phyloP scores from a whole-genome alignment of 2,797 vertebrate species.

The Tympanoctomys barrerae region DNA sequence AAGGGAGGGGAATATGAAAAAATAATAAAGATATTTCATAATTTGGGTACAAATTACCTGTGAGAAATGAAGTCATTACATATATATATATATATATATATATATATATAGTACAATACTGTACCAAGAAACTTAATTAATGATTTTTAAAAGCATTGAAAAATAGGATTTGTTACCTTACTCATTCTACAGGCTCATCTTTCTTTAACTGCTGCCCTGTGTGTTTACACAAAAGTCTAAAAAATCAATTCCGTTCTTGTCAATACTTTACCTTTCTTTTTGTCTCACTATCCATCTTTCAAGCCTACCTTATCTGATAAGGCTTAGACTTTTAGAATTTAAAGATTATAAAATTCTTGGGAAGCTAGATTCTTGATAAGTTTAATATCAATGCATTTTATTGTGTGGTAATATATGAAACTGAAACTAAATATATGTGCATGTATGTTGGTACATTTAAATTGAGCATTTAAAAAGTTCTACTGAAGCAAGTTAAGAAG shows the following conservation, averaged over 20 bases:
- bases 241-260: constrained; percentile 39
- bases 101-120: too few relatives aligned
- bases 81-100: not conserved
- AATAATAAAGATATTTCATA: not conserved
- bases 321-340: not conserved
- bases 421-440: not conserved
- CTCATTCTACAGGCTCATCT: not conserved
- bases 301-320: not conserved
- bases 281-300: constrained; percentile 1
- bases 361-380: not conserved
- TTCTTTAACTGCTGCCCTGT: not conserved
- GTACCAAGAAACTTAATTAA: not conserved
- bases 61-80: not conserved
- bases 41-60: not conserved
- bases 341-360: not conserved
- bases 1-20: not conserved
- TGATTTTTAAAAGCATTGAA: not conserved
- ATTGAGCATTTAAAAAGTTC: not conserved
- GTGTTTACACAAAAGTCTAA: not conserved
- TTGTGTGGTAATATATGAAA: not conserved
- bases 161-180: not conserved
- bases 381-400: constrained; percentile 29
- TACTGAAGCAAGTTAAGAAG: not conserved
- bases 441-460: not conserved
- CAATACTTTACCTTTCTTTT: constrained; percentile 22